Evolutionary conservation across 2,888 invertebrate species (phyloP), one percentile per base, ranked within the genome.

Genomic region (Lottia gigantea): DNA sequence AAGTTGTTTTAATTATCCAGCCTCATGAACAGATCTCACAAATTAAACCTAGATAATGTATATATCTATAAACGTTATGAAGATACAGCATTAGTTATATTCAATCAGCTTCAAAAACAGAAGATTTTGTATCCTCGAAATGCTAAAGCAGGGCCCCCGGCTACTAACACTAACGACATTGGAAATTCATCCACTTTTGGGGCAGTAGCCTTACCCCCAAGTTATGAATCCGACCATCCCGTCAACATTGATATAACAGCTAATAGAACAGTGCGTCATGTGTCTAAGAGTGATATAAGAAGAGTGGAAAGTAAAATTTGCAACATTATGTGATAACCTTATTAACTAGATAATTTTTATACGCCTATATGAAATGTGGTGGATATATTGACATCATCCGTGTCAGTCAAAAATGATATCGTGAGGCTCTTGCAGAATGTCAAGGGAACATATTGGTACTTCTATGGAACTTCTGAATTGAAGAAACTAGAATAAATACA

Each of bases 401-500:
- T n/a, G n/a, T n/a, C n/a, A n/a, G n/a, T n/a, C 65, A 71, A 74
- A 67, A 88, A 88, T 75, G 87, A 88, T 76, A 81, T 88, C 72
- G 88, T 88, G 88, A 78, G 80, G 25, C 73, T 88, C 8, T 77
- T 85, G 8, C 78, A 76, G 67, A 87, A 87, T 71, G 78, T 83
- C 25, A 83, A 84, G 68, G 86, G 87, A 55, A 88, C 84, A 4
- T 88, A 87, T 79, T 88, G 87, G 87, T 88, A 88, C 76, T 88
- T 88, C 79, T 88, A 88, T 14, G 85, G 87, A 8, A 76, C 68
- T 4, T 76, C 76, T 7, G 85, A 87, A 68, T 78, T 88, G 40
- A 81, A 78, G 70, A 82, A 83, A 63, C 71, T 87, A 45, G 80
- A 73, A 64, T 77, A 74, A 46, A 61, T 40, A 11, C 40, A 40